Evolutionary conservation across 2,888 invertebrate species (phyloP), one percentile per base, ranked within the genome.

Genomic region (Catocala fraxini): DNA sequence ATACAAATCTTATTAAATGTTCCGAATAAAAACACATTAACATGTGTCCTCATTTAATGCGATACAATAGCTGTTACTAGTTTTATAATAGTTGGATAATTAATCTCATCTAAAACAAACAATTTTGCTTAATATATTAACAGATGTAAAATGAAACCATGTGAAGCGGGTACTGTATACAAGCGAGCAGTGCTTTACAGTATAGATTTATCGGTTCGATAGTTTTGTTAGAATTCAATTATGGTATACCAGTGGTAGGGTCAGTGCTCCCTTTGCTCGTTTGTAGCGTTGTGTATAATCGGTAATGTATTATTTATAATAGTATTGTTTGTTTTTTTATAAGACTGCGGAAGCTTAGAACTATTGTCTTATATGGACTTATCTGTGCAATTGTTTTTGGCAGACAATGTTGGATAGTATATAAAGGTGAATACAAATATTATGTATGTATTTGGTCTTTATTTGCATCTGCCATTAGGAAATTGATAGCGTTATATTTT

Each of bases 151-250:
- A 5, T 13, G 48, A 52, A 34, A 42, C 15, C 1, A 35, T 6
- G 13, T 54, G 15, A 59, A 34, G 7, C 13, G 42, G 6, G 34
- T 12, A 49, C 34, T 13, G 46, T 25, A 65, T 58, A 60, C 61
- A 53, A 63, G 62, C 69, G 51, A 62, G 47, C 57, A 65, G 62
- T 63, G 65, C 80, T 86, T 82, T 87, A 85, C 86, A 82, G 86
- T 87, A 81, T 85, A 83, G 88, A 88, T 90, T 88, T 86, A 88
- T 88, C 89, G 89, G 82, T 86, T 83, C 88, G 86, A 86, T 89
- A 88, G 86, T 84, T 88, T 86, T 87, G 86, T 88, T 86, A 86
- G 89, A 85, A 89, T 89, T 89, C 89, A 89, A 89, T 89, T 89
- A 87, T 83, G 70, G 68, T n/a, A 73, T 76, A 72, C 69, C 78